These are phyloP conservation scores for Leuciscus idus DNA, from an alignment of 2,113 vertebrate species.

Conservation along the genomic window DNA sequence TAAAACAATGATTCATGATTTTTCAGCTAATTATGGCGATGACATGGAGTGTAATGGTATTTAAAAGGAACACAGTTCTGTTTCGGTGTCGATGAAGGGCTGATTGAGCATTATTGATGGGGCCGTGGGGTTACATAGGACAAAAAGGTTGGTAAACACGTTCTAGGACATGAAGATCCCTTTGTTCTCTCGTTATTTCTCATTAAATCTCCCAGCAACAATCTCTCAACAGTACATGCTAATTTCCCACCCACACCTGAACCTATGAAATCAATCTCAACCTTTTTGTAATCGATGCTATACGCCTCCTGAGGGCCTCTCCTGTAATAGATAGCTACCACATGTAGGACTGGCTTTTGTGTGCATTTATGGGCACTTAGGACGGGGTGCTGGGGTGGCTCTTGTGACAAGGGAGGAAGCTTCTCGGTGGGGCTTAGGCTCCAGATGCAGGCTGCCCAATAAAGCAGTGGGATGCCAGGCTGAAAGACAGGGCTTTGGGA, in stretches of 20 bases:
- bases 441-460: constrained; percentile 63
- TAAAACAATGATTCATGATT: neutral
- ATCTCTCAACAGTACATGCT: constrained; percentile 25
- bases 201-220: constrained; percentile 16
- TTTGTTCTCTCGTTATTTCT: neutral
- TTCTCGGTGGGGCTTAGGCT: constrained; percentile 57
- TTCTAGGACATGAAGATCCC: neutral
- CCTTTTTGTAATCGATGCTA: constrained; percentile 48
- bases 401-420: constrained; percentile 55
- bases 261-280: constrained; percentile 40
- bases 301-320: constrained; percentile 29
- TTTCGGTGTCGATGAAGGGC: neutral
- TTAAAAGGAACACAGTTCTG: neutral
- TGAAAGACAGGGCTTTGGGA: constrained; percentile 52
- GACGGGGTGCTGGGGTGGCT: constrained; percentile 51
- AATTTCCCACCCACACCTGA: constrained; percentile 33
- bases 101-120: constrained; percentile 12
- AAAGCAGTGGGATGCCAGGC: constrained; percentile 60
- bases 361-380: constrained; percentile 59
- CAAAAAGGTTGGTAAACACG: constrained; percentile 3
- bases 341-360: constrained; percentile 55
- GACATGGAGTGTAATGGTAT: neutral
- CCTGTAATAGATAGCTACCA: constrained; percentile 59
- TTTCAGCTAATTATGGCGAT: neutral
- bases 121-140: neutral